Evolutionary conservation across 2,113 vertebrate genomes (phyloP).

Genomic region (Dromas ardeola): DNA sequence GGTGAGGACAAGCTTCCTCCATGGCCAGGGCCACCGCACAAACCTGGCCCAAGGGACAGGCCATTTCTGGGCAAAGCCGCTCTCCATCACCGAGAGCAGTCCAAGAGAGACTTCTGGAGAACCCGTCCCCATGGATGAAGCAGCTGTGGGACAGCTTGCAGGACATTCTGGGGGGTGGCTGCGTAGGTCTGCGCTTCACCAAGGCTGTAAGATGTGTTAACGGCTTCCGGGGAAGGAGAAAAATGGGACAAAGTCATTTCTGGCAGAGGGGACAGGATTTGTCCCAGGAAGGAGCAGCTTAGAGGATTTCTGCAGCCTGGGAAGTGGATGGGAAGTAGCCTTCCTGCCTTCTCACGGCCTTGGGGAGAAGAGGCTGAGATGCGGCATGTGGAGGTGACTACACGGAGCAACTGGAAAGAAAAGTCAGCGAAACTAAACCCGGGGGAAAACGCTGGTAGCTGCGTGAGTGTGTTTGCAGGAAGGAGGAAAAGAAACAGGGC

Average conservation of each 20-base stretch:
- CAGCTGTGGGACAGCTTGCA: background rate
- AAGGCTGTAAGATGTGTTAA: background rate
- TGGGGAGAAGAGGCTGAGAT: background rate
- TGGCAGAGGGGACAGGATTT: background rate
- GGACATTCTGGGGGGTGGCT: background rate
- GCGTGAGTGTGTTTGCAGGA: background rate
- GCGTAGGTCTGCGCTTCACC: background rate
- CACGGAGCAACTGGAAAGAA: background rate
- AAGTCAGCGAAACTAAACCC: background rate
- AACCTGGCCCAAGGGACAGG: background rate
- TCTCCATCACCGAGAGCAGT: background rate
- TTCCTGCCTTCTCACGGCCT: background rate
- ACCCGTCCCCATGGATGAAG: background rate
- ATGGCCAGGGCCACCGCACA: background rate
- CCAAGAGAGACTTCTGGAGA: background rate
- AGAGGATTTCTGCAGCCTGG: background rate
- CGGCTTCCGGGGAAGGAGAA: too few relatives aligned
- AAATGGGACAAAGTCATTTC: background rate
- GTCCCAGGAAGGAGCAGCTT: background rate
- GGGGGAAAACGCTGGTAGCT: background rate
- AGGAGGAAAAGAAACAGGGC: background rate
- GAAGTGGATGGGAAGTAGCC: fast-evolving
- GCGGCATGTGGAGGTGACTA: too few relatives aligned
- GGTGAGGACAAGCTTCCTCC: background rate
- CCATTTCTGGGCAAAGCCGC: background rate